These are phyloP conservation scores for Chironomus tepperi DNA, from an alignment of 1,140 invertebrate genomes.

Conservation along the genomic window DNA sequence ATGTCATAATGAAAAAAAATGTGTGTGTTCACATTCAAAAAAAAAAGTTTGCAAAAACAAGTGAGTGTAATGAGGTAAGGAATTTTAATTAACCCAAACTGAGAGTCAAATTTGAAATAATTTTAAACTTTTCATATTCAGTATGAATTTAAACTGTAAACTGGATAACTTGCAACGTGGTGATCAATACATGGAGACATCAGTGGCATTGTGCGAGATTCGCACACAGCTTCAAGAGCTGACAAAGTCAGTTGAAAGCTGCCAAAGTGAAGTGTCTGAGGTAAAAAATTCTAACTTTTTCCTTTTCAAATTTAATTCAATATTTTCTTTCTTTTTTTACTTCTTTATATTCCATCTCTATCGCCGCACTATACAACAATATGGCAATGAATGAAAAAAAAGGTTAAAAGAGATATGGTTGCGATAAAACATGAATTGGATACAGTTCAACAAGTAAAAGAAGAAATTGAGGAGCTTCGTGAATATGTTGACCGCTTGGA, in stretches of 20 bases:
- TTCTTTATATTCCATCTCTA: neutral
- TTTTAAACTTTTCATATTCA: conserved; percentile 34
- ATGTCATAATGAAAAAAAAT: too few relatives aligned
- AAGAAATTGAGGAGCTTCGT: conserved; percentile 84
- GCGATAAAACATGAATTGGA: conserved; percentile 88
- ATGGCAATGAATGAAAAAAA: conserved; percentile 26
- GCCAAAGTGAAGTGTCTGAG: conserved; percentile 83
- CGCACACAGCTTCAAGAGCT: conserved; percentile 82
- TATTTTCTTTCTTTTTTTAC: neutral
- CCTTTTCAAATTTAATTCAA: neutral
- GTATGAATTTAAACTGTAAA: conserved; percentile 85
- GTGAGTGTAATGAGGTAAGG: conserved; percentile 70
- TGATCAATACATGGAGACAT: conserved; percentile 79
- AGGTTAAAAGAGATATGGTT: conserved; percentile 87
- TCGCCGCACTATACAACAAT: neutral
- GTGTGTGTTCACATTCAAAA: neutral
- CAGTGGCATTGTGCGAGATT: conserved; percentile 81
- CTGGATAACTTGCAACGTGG: conserved; percentile 82
- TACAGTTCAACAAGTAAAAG: conserved; percentile 85
- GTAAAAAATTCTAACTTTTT: conserved; percentile 33
- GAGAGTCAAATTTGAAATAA: neutral
- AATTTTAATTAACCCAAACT: neutral
- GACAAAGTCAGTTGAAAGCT: conserved; percentile 86
- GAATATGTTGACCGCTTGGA: conserved; percentile 84
- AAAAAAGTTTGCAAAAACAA: conserved; percentile 82